These are phyloP conservation scores for Takifugu ocellatus DNA, from an alignment of 2,797 vertebrate species.

Conservation along the genomic window DNA sequence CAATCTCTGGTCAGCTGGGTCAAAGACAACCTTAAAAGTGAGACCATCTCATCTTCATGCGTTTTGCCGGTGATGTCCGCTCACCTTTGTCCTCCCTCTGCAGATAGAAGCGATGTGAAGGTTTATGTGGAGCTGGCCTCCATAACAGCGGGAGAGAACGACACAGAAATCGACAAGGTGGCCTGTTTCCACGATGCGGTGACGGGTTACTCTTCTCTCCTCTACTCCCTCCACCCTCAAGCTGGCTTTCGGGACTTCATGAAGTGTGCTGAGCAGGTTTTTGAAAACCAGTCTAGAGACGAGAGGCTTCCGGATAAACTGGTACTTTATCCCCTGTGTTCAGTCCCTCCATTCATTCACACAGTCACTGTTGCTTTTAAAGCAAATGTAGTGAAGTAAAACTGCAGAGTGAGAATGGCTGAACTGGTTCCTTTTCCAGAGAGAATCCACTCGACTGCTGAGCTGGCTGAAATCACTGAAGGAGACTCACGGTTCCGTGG, in stretches of 20 bases:
- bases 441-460: constrained; percentile 63
- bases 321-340: constrained; percentile 35
- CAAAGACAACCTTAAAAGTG: constrained; percentile 61
- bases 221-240: constrained; percentile 54
- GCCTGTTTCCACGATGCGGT: constrained; percentile 74
- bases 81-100: not conserved
- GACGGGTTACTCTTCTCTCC: constrained; percentile 70
- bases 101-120: constrained; percentile 75
- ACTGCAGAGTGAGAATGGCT: not conserved
- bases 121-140: constrained; percentile 76
- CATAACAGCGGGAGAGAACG: constrained; percentile 78
- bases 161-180: constrained; percentile 73
- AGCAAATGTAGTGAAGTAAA: too few species aligned
- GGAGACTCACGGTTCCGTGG: constrained; percentile 79
- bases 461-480: constrained; percentile 75
- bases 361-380: too few species aligned
- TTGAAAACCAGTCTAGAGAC: constrained; percentile 64
- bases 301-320: constrained; percentile 72
- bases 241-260: constrained; percentile 62
- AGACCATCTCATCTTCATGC: not conserved
- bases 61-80: not conserved
- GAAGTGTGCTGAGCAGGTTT: constrained; percentile 54
- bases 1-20: constrained; percentile 68
- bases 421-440: constrained; percentile 46
- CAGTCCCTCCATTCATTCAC: not conserved